phyloP scores from a whole-genome alignment of 2,888 invertebrate species.

The Cantharis lateralis region DNA sequence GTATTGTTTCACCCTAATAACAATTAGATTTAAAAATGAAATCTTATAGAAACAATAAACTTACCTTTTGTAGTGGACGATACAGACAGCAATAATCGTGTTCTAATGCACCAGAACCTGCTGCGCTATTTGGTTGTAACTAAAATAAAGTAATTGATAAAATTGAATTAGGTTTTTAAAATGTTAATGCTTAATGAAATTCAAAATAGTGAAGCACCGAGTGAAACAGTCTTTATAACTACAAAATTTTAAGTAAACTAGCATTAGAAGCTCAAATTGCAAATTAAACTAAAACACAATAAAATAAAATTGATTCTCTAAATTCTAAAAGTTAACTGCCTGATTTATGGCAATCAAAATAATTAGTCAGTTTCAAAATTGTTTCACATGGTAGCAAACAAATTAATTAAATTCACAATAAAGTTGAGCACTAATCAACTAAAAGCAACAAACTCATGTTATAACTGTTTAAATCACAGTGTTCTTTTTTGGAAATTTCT shows the following conservation, averaged over 20 bases:
- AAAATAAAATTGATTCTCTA: background rate
- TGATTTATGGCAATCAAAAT: background rate
- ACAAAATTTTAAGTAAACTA: background rate
- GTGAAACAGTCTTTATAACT: background rate
- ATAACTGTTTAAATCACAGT: background rate
- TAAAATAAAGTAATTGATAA: conserved; percentile 52
- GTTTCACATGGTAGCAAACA: background rate
- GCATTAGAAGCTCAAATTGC: background rate
- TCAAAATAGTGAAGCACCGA: background rate
- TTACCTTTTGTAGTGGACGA: conserved; percentile 65
- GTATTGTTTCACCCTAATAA: conserved; percentile 62
- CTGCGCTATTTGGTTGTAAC: conserved; percentile 93
- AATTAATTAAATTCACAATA: background rate
- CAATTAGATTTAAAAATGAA: background rate
- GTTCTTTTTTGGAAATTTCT: background rate
- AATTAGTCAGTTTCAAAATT: background rate
- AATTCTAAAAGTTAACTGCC: background rate
- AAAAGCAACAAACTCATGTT: background rate
- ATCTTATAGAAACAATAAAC: conserved; percentile 15
- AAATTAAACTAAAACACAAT: background rate
- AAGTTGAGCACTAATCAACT: background rate
- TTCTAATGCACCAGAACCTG: conserved; percentile 94
- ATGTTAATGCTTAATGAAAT: background rate
- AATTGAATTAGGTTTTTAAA: background rate
- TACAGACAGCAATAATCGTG: conserved; percentile 95